phyloP scores from a whole-genome alignment of 1,140 invertebrate genomes.

The Drosophila lacteicornis region DNA sequence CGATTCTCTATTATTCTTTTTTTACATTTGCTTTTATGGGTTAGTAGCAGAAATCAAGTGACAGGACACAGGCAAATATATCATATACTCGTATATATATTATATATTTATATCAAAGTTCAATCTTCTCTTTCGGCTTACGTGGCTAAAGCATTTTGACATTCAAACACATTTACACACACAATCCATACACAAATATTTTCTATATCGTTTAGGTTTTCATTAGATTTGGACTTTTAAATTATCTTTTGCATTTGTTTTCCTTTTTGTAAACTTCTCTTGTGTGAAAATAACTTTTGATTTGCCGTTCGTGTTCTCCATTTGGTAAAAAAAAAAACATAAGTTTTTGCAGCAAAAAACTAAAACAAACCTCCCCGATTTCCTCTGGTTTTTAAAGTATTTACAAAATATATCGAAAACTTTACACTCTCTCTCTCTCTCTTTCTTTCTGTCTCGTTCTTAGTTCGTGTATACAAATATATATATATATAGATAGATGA shows the following conservation, averaged over 20 bases:
- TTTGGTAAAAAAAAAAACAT: slow-evolving; percentile 34
- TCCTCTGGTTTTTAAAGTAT: slow-evolving; percentile 33
- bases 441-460: slow-evolving; percentile 1
- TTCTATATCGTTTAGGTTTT: slow-evolving; percentile 35
- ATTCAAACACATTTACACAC: slow-evolving; percentile 75
- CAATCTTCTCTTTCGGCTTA: slow-evolving; percentile 34
- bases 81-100: slow-evolving; percentile 28
- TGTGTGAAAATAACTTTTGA: slow-evolving; percentile 64
- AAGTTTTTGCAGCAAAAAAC: slow-evolving; percentile 15
- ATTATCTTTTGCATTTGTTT: slow-evolving; percentile 34
- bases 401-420: slow-evolving; percentile 55
- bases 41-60: slow-evolving; percentile 38
- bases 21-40: slow-evolving; percentile 42
- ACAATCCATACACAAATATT: slow-evolving; percentile 60
- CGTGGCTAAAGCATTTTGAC: slow-evolving; percentile 56
- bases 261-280: slow-evolving; percentile 22
- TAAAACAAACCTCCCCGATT: slow-evolving; percentile 10
- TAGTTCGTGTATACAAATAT: slow-evolving; percentile 50
- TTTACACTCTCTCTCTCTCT: slow-evolving; percentile 20
- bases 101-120: slow-evolving; percentile 29
- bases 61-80: slow-evolving; percentile 29
- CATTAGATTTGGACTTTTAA: slow-evolving; percentile 45
- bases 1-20: slow-evolving; percentile 24
- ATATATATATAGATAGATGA: slow-evolving; percentile 42
- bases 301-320: slow-evolving; percentile 16